Percentiles rank a stretch among this genome's conserved stretches.
Evolutionary conservation across 1,140 invertebrate genomes (phyloP).

Genomic region (Linepithema humile): DNA sequence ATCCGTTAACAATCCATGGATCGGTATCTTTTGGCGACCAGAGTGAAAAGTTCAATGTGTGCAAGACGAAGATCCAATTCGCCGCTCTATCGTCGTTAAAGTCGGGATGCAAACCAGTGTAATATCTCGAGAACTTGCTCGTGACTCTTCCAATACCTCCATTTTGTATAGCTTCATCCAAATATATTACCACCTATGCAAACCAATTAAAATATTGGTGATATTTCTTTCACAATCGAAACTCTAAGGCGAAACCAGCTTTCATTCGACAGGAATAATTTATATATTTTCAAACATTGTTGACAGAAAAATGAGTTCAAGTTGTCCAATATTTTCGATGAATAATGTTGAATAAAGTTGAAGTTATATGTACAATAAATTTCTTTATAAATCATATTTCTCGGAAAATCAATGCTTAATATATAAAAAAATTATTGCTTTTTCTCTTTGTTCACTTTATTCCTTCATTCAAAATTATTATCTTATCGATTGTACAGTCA

Average conservation of each 20-base stretch:
- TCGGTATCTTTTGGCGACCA: constrained; percentile 89
- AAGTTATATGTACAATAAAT: no score
- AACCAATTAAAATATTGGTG: background rate
- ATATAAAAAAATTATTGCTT: no score
- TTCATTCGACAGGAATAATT: background rate
- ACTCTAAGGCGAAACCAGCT: background rate
- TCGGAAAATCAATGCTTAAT: no score
- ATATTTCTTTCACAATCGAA: background rate
- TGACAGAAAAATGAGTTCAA: background rate
- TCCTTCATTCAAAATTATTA: no score
- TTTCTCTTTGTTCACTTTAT: no score
- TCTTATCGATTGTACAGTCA: no score
- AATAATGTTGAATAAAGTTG: no score
- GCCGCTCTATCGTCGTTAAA: constrained; percentile 87
- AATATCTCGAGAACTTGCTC: constrained; percentile 87
- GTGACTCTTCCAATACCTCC: accelerated
- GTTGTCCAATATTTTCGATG: background rate
- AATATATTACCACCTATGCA: constrained; percentile 85
- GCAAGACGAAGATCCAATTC: constrained; percentile 96
- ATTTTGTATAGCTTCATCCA: background rate
- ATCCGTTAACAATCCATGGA: constrained; percentile 90
- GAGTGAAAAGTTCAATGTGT: constrained; percentile 98
- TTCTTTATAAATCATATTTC: no score
- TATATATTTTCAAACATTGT: no score
- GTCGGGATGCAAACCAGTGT: constrained; percentile 89